phyloP scores from a whole-genome alignment of 2,888 invertebrate genomes.

The Cephus pulcher region DNA sequence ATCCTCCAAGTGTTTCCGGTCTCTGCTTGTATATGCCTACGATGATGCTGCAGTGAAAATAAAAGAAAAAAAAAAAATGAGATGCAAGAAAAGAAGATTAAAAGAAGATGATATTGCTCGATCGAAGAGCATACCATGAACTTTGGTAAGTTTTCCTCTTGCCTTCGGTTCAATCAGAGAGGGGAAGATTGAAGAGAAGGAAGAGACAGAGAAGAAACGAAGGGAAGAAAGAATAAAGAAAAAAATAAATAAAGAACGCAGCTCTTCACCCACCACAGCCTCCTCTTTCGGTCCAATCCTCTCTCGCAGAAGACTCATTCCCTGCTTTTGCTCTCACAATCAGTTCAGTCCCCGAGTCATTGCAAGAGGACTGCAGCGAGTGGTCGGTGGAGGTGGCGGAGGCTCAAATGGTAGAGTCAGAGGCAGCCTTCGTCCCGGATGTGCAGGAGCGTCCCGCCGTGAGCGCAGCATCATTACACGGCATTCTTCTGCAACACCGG shows the following conservation, averaged over 20 bases:
- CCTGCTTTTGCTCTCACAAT: slow-evolving; percentile 56
- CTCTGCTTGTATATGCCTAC: neutral
- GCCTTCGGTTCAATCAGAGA: slow-evolving; percentile 16
- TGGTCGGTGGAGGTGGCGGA: neutral
- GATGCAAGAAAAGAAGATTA: neutral
- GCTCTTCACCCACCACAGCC: slow-evolving; percentile 40
- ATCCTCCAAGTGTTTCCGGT: neutral
- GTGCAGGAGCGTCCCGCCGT: slow-evolving; percentile 32
- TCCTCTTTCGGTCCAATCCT: slow-evolving; percentile 65
- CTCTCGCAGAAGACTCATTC: slow-evolving; percentile 54
- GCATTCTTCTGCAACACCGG: slow-evolving; percentile 19
- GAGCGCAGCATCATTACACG: slow-evolving; percentile 25
- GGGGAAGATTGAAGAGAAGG: slow-evolving; percentile 11
- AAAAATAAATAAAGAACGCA: slow-evolving; percentile 13
- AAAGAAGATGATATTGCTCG: neutral
- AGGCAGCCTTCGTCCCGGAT: slow-evolving; percentile 42
- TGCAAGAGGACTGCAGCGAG: slow-evolving; percentile 5
- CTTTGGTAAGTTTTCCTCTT: neutral
- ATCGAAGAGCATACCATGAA: neutral
- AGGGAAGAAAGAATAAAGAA: slow-evolving; percentile 18
- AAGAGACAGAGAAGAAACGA: slow-evolving; percentile 5
- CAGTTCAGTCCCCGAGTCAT: neutral
- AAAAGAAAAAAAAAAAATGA: neutral
- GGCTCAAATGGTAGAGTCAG: neutral
- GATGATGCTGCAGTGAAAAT: neutral